A percentile compares a stretch with the other conserved stretches of the same genome.
phyloP scores from a whole-genome alignment of 2,113 vertebrate species.

The Nipponia nippon region DNA sequence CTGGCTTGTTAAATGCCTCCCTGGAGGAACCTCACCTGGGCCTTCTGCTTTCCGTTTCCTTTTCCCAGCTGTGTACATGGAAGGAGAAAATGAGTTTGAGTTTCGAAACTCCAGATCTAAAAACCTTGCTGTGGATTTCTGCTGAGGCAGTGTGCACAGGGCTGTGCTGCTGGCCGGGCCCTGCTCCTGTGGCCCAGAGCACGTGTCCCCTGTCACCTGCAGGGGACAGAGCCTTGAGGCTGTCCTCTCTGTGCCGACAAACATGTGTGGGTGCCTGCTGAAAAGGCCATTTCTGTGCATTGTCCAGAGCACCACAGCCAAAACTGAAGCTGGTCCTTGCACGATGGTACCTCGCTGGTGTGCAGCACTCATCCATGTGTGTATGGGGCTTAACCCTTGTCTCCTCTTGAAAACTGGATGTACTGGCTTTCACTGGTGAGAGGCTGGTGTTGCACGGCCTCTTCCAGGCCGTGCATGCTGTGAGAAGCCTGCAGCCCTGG shows the following conservation, averaged over 20 bases:
- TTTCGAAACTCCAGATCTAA: background rate
- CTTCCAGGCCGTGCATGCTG: accelerated
- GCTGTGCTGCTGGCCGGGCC: accelerated
- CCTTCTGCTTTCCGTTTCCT: background rate
- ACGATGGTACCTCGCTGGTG: accelerated
- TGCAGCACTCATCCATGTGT: accelerated
- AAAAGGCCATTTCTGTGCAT: background rate
- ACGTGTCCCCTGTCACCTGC: accelerated
- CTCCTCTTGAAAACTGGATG: accelerated
- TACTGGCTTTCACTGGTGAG: background rate
- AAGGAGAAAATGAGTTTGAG: background rate
- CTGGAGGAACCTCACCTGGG: background rate
- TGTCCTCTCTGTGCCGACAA: background rate
- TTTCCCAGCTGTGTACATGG: background rate
- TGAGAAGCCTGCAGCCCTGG: background rate
- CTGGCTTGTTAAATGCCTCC: background rate
- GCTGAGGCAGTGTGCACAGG: background rate
- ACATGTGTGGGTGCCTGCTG: too few species aligned
- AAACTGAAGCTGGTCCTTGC: background rate
- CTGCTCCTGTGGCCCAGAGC: background rate
- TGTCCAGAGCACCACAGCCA: background rate
- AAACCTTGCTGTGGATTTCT: background rate
- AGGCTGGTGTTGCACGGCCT: background rate
- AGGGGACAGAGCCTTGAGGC: background rate
- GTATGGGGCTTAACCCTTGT: background rate